Conservation (phyloP, 2,113 vertebrate genomes). For the Prunella fulvescens region DNA sequence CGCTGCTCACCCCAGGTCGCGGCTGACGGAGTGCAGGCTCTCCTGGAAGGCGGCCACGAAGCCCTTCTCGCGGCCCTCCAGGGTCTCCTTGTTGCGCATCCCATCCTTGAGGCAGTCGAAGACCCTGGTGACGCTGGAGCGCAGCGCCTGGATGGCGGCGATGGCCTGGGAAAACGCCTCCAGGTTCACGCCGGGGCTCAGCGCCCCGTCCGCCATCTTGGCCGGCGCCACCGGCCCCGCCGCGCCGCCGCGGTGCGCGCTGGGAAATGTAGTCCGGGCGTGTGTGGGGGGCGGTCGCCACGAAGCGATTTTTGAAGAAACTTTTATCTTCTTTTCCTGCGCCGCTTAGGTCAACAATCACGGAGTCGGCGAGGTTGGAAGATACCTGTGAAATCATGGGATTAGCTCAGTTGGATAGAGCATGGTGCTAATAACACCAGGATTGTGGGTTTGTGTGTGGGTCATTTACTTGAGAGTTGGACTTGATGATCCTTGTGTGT, state of each 20-base stretch:
- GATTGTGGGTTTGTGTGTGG: background rate
- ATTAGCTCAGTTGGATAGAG: background rate
- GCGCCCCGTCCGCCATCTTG: conserved; percentile 85
- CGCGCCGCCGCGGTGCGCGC: background rate
- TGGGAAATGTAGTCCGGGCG: conserved; percentile 67
- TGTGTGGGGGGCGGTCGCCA: rapidly evolving
- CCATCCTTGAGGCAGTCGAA: conserved; percentile 97
- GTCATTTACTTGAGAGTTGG: background rate
- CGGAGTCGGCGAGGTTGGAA: background rate
- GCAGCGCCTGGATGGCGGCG: conserved; percentile 90
- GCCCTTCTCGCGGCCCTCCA: conserved; percentile 90
- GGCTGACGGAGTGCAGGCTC: conserved; percentile 92
- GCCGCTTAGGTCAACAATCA: rapidly evolving
- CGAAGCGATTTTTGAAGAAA: rapidly evolving
- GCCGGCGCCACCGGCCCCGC: background rate
- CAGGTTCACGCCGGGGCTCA: conserved; percentile 91
- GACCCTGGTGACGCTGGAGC: conserved; percentile 93
- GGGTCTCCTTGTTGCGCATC: conserved; percentile 91
- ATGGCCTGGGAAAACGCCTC: conserved; percentile 96
- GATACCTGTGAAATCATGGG: background rate
- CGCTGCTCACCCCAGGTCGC: conserved; percentile 89
- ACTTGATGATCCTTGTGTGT: no score
- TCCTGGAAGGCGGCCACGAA: conserved; percentile 94
- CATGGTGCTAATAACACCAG: background rate
- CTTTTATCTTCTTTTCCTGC: background rate